Evolutionary conservation across 2,113 vertebrate species (phyloP).

Genomic region (Phylloscopus trochiloides): DNA sequence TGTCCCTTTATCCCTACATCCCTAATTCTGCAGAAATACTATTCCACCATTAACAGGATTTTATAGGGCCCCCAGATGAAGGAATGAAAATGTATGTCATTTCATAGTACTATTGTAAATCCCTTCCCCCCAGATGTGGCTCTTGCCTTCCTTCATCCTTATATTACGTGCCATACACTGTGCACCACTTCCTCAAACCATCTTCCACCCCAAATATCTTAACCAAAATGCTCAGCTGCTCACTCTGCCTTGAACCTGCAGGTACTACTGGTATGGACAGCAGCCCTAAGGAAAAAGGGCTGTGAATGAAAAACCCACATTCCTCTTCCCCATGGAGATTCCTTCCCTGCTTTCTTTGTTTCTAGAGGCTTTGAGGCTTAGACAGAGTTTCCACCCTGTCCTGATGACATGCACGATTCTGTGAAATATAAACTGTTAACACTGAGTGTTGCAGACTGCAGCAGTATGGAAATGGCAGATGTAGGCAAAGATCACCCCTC

Average conservation of each 20-base stretch:
- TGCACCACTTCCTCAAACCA: background rate
- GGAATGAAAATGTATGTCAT: background rate
- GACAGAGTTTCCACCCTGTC: background rate
- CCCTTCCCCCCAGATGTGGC: background rate
- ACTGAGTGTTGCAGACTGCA: background rate
- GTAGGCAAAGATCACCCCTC: background rate
- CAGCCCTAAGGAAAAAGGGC: background rate
- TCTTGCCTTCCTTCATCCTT: background rate
- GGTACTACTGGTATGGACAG: background rate
- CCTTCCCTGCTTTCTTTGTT: background rate
- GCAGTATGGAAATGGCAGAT: background rate
- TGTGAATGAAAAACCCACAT: background rate
- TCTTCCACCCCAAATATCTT: background rate
- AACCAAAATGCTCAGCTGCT: background rate
- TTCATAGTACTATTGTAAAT: background rate
- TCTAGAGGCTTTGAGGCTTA: background rate
- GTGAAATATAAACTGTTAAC: background rate
- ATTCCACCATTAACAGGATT: conserved; percentile 22
- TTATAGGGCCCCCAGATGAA: background rate
- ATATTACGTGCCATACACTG: accelerated
- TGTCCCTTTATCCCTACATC: background rate
- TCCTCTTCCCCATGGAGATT: background rate
- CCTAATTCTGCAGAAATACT: background rate
- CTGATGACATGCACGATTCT: accelerated
- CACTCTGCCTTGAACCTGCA: background rate